Evolutionary conservation across 2,797 vertebrate species (phyloP), one percentile per base, ranked within the genome.

Genomic region (Ispidina picta): DNA sequence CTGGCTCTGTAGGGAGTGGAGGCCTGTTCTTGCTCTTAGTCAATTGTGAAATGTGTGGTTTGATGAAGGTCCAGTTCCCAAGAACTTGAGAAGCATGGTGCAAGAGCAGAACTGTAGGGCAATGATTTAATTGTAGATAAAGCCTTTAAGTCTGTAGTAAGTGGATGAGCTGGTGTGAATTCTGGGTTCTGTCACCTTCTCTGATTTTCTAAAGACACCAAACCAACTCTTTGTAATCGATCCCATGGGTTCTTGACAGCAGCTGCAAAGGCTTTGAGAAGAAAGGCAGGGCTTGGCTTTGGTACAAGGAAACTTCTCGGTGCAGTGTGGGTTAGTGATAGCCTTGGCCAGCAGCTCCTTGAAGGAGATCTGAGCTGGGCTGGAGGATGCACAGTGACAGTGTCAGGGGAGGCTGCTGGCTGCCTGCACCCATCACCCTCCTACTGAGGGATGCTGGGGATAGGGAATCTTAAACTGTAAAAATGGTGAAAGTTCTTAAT

Each of bases 271-370:
- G 16, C 77, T 89, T 39, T 56, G 75, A 64, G 56, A 51, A 83
- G 82, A 60, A 81, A 52, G 21, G 28, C 16, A 43, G 35, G 43
- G 58, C 9, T 49, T 88, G 60, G 68, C 17, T 89, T 84, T 92
- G 86, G 71, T 59, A 68, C 31, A 48, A 65, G 59, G 49, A 64
- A 63, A 46, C 87, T 83, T 92, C 55, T 68, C n/a, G 35, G 11
- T 0, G 0, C 19, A 3, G 19, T 26, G 75, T 21, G 4, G 11
- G 71, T 88, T 94, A 91, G 92, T 89, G 81, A 93, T 81, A 88
- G 79, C 41, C 69, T 85, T 92, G 95, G 93, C 75, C 82, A 43
- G 44, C 31, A 70, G 83, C 71, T 35, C 73, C 63, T 68, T 1
- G 55, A 66, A 78, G 2, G 16, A 39, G 76, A 76, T 41, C 58